Evolutionary conservation across 2,888 invertebrate species (phyloP).

Genomic region (Clistopyga incitator): DNA sequence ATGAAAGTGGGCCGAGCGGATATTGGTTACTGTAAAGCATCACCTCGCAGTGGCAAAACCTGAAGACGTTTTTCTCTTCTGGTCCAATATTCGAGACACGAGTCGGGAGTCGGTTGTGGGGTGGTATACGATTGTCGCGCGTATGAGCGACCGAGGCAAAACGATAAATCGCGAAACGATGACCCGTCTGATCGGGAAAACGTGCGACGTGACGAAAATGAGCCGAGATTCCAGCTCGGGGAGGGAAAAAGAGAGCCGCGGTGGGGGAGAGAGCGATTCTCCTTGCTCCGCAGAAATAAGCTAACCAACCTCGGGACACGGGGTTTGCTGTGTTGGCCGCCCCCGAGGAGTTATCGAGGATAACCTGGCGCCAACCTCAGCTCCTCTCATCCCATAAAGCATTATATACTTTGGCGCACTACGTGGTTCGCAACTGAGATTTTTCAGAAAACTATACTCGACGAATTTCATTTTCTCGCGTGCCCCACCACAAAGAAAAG

Average conservation of each 20-base stretch:
- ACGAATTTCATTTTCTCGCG: constrained; percentile 43
- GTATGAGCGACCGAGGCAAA: constrained; percentile 52
- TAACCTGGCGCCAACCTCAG: constrained; percentile 61
- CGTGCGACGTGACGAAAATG: constrained; percentile 70
- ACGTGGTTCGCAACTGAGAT: constrained; percentile 62
- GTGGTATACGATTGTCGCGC: constrained; percentile 57
- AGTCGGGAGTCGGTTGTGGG: constrained; percentile 41
- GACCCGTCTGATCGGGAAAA: constrained; percentile 66
- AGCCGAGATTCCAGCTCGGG: constrained; percentile 40
- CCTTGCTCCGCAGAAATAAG: constrained; percentile 33
- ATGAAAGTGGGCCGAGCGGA: constrained; percentile 65
- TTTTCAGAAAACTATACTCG: constrained; percentile 55
- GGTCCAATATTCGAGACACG: constrained; percentile 66
- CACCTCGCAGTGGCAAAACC: constrained; percentile 11
- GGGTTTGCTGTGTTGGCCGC: constrained; percentile 31
- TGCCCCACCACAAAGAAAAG: not conserved
- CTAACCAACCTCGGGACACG: constrained; percentile 9
- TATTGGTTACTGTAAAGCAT: constrained; percentile 46
- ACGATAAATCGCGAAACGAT: constrained; percentile 71
- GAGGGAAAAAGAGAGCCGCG: constrained; percentile 1
- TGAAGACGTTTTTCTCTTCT: constrained; percentile 32
- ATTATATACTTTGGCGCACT: constrained; percentile 51
- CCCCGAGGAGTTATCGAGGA: constrained; percentile 59
- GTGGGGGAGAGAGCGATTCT: constrained; percentile 20
- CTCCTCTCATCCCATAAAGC: constrained; percentile 59